Base-by-base conservation (phyloP, 2,888 invertebrate genomes). In the Oxycera nigricornis region DNA sequence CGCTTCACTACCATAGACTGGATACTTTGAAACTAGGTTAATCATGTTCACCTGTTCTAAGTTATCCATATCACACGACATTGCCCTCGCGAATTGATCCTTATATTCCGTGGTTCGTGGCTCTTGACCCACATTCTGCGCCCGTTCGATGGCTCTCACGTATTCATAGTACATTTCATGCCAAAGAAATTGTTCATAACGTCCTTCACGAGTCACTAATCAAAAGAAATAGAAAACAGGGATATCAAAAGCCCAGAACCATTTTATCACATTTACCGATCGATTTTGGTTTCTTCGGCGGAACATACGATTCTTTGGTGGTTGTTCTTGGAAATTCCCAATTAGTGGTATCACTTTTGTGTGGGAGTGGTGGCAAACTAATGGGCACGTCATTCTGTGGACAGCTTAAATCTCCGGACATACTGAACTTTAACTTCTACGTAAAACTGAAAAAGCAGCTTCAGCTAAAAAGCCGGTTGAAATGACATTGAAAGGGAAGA, bases 121-220 rank as follows among this genome's bases (percentile, higher is more conserved):
- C 1, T 72, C 62, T 24, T 30, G 62, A 0, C 72, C 70, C 22
- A 76, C 6, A 11, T 30, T 24, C 26, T 72, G 14, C 3, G 62
- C 17, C 73, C 79, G 62, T 72, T 81, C 77, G 24, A 79, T 79
- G 7, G 81, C 79, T 1, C 82, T 81, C 17, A 82, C 78, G 46
- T 84, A 84, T 73, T 84, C 83, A 24, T 80, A 80, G 61, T 81
- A 82, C 2, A 84, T 79, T 73, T 84, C 82, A 70, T 83, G 79
- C 83, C 83, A 84, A 2, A 84, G 75, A 26, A 83, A 84, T 73
- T 84, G 81, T 52, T 84, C 82, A 75, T 81, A 78, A 3, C 80
- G 81, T 52, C 79, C 80, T 4, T 79, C 79, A 0, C 84, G 81
- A 11, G 76, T 76, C 11, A 74, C 76, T 76, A 46, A n/a, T 9